Conservation (phyloP, 2,888 invertebrate genomes). For the Ophion ellenae region DNA sequence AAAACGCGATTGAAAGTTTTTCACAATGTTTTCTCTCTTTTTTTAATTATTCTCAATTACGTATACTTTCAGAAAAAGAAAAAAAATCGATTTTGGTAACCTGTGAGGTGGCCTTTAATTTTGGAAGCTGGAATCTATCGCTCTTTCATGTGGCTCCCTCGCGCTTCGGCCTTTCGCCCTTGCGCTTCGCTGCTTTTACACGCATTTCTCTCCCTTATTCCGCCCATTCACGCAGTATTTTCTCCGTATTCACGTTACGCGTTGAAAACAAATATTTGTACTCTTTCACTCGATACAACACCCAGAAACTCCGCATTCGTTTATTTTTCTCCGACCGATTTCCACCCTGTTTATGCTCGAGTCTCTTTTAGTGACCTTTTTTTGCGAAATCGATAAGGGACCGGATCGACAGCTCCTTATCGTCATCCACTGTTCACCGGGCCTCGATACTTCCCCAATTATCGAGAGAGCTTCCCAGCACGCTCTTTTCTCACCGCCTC, state of each 20-base stretch:
- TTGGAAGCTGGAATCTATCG: constrained; percentile 27
- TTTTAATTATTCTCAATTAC: background rate
- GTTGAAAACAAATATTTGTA: constrained; percentile 70
- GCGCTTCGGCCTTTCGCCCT: constrained; percentile 3
- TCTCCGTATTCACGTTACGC: constrained; percentile 68
- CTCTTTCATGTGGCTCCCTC: constrained; percentile 36
- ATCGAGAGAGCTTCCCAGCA: constrained; percentile 54
- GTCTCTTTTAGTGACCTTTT: constrained; percentile 15
- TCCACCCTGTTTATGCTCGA: constrained; percentile 30
- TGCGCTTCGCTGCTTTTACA: background rate
- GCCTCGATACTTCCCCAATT: constrained; percentile 59
- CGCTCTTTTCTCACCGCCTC: background rate
- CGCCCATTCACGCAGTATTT: constrained; percentile 63
- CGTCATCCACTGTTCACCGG: background rate
- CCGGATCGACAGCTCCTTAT: constrained; percentile 20
- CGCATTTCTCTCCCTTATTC: constrained; percentile 30
- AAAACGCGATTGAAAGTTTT: background rate
- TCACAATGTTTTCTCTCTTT: background rate
- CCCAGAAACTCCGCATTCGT: constrained; percentile 63
- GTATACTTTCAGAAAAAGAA: too few relatives aligned
- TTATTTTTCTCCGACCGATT: constrained; percentile 22
- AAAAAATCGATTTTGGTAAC: too few relatives aligned
- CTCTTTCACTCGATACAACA: constrained; percentile 68
- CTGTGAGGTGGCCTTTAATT: background rate
- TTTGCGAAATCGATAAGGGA: constrained; percentile 52